Base-by-base conservation (phyloP, 2,888 invertebrate species). In the Apodemia zela region DNA sequence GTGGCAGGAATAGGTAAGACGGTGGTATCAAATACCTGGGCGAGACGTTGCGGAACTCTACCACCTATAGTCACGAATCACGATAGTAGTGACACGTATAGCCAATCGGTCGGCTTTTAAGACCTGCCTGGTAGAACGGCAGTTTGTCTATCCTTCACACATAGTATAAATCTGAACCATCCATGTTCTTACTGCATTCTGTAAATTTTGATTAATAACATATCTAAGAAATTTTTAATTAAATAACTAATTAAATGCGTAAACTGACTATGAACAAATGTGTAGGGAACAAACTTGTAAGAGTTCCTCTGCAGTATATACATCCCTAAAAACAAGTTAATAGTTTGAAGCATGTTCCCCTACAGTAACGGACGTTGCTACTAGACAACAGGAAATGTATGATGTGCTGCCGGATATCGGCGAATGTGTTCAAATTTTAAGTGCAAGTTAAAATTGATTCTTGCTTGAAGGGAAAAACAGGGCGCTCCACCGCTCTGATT, bases 351-450 rank as follows among this genome's bases (percentile, higher is more conserved):
- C 54, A n/a, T 45, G n/a, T 54, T 54, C 54, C 54, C 51, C 54
- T 54, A n/a, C 42, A 57, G 7, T 45, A 45, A 60, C 65, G 59
- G 61, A 65, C 72, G 66, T 66, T 69, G 73, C 72, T 74, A 73
- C 76, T 76, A 77, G 78, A 79, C 79, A 75, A 71, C 77, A 81
- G 82, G 80, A 86, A 85, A 84, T 82, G 78, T 79, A 71, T 75
- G 72, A 70, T 76, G 79, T 75, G 73, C 73, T 71, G 73, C 74
- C 81, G 85, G 83, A 84, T 82, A 86, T 82, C 75, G 74, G 71
- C 75, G 75, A 80, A 80, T 83, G 79, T 80, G 80, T 81, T 80
- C 79, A 77, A 82, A 82, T 79, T 84, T 82, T 80, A 80, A 82
- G 80, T 79, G 75, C 72, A 72, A 72, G 74, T 76, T 76, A 62